Base-by-base conservation (phyloP, 2,113 vertebrate genomes). In the Odontophorus gujanensis region DNA sequence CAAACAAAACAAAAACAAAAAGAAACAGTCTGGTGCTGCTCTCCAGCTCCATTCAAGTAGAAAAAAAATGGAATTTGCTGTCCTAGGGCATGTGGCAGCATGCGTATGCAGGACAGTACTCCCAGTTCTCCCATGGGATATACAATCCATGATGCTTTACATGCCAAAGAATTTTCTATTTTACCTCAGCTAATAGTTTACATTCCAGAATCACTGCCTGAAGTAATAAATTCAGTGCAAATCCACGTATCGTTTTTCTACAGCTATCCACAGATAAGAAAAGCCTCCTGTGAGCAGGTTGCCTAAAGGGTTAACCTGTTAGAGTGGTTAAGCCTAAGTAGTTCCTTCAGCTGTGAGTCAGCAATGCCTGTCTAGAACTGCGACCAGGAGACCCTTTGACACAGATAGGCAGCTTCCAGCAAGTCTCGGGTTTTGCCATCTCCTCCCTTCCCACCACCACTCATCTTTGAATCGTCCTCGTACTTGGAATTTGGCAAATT, bases 291-390 rank as follows among this genome's bases (percentile, higher is more conserved):
- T 34, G 69, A 69, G 65, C 22, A 59, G 67, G 51, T 38, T 38
- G 57, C 28, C 62, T 38, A 47, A 83, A 85, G 79, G 43, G 91
- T 93, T 95, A 96, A 96, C n/a, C 40, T 50, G 16, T 22, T 59
- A 36, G 55, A 82, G 82, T 21, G 7, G 2, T 40, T 78, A 40
- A 40, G 62, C 11, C 2, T 14, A 63, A 93, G 51, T 19, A 92
- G 84, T 86, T 42, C 62, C 36, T 91, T 81, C 28, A 85, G 80
- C 72, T 94, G 83, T 96, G 96, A 97, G 87, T 97, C 95, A 97
- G 91, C 96, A 97, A 51, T 69, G 92, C 91, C 81, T 93, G 94
- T 85, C 80, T 45, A 75, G 78, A 96, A 69, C 85, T 94, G 95
- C 67, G 58, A 94, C 92, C 67, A 71, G 75, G 72, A 95, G 82